Base-by-base conservation (phyloP, 2,888 invertebrate genomes). In the Melinaea marsaeus region DNA sequence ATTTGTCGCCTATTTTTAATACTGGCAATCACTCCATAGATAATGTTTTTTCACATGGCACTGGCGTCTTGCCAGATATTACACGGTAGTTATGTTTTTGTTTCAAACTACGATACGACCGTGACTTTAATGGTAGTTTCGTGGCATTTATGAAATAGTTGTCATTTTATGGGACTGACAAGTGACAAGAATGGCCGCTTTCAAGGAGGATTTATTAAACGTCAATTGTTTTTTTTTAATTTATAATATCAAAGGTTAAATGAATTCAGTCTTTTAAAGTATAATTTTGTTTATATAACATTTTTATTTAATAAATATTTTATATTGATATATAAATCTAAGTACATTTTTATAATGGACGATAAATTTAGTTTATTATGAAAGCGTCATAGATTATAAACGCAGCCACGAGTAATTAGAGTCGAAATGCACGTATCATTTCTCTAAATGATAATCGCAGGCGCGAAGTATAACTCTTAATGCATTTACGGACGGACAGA, bases 11-110 rank as follows among this genome's bases (percentile, higher is more conserved):
- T 67, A 67, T 67, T 67, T 67, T 65, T 65, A 65, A 42, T 45
- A 55, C 62, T 58, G 60, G 62, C 60, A 64, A 61, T 62, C 60
- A 58, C 59, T 56, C 42, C 42, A 64, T 64, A 56, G 60, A 62
- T 62, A 62, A 62, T 60, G 60, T 66, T 69, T 65, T 67, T 67
- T 66, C 72, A 72, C 71, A 71, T 70, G 67, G 71, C 34, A 47
- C 61, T 73, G 72, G 73, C 71, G 11, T 6, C 32, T 2, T 47
- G 69, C 73, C 72, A 72, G 57, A 64, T 60, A 64, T 66, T 55
- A 60, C 57, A 64, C 51, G 51, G 48, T 48, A 63, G 55, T 51
- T 62, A 35, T 7, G 51, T 32, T 51, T 48, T 51, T 51, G 51
- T 51, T 51, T 32, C 51, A 5, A 32, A 51, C 51, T 51, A 32